Percentiles rank a stretch among this genome's conserved stretches.
phyloP scores from a whole-genome alignment of 2,113 vertebrate species.

The Clarias macrocephalus region DNA sequence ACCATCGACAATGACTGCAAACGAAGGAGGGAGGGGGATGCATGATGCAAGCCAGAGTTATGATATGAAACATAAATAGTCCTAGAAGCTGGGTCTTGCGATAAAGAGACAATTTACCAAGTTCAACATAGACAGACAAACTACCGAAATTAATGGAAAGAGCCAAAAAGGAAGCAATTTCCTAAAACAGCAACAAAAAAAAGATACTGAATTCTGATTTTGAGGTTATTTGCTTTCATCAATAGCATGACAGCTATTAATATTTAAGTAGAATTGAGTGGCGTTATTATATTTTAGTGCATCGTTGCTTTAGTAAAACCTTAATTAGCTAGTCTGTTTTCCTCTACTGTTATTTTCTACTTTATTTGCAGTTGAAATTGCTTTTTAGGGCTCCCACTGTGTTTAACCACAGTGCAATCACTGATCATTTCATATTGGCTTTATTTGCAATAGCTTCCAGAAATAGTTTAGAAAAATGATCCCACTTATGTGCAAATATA shows the following conservation, averaged over 20 bases:
- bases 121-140: slow-evolving; percentile 24
- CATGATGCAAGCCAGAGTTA: slow-evolving; percentile 42
- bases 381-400: not conserved
- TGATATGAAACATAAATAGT: slow-evolving; percentile 41
- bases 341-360: not conserved
- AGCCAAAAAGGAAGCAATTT: not conserved
- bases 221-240: not conserved
- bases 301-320: not conserved
- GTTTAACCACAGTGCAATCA: slow-evolving; percentile 9
- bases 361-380: slow-evolving; percentile 4
- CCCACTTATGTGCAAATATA: not conserved
- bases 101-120: slow-evolving; percentile 24
- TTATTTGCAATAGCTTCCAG: not conserved
- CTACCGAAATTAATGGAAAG: not conserved
- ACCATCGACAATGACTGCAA: not conserved
- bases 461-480: not conserved
- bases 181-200: not conserved
- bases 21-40: not conserved
- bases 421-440: not conserved
- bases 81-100: slow-evolving; percentile 24
- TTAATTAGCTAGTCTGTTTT: not conserved
- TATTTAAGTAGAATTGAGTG: not conserved
- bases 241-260: not conserved
- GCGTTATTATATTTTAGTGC: not conserved
- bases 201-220: not conserved